These are phyloP conservation scores for Xestia rhomboidea DNA, from an alignment of 2,888 invertebrate species.

Conservation along the genomic window DNA sequence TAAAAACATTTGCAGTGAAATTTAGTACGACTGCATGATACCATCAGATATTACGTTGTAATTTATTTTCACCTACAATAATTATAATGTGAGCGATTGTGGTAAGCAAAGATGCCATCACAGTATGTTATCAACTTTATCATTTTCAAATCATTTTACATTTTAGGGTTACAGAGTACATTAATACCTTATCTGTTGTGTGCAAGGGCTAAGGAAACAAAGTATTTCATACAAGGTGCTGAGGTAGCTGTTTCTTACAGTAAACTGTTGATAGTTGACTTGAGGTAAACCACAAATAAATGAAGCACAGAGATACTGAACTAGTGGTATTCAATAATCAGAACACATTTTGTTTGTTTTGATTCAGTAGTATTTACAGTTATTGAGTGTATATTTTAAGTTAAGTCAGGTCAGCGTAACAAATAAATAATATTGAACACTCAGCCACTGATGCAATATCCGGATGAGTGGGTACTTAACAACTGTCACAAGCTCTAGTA, in stretches of 20 bases:
- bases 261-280: not conserved
- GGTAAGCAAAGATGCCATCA: not conserved
- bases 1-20: not conserved
- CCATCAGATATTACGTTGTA: not conserved
- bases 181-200: not conserved
- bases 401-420: not conserved
- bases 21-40: not conserved
- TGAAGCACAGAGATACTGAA: not conserved
- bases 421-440: not conserved
- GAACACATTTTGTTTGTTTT: not conserved
- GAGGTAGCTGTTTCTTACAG: not conserved
- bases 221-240: not conserved
- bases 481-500: too few species aligned
- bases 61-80: not conserved
- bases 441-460: not conserved
- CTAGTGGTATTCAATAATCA: not conserved
- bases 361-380: not conserved
- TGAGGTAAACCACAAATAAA: constrained; percentile 5
- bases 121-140: constrained; percentile 12
- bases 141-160: constrained; percentile 3
- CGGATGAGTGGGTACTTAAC: not conserved
- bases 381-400: not conserved
- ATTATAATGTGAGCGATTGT: not conserved
- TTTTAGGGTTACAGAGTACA: constrained; percentile 8
- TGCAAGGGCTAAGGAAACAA: not conserved